Conservation (phyloP, 2,113 vertebrate species). For the Lutjanus erythropterus region DNA sequence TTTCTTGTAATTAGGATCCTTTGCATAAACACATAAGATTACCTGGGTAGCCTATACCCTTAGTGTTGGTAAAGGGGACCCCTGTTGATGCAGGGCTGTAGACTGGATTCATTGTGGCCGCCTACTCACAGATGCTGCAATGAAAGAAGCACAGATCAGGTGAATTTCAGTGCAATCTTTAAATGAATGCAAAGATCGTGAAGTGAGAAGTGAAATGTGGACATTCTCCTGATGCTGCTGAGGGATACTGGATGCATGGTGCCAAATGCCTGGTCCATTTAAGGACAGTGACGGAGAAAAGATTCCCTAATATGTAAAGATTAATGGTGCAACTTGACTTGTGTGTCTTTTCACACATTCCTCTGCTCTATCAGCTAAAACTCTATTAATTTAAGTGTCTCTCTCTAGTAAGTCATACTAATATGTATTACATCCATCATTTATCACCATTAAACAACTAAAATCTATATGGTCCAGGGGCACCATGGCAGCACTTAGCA, state of each 20-base stretch:
- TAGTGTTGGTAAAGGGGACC: slow-evolving; percentile 96
- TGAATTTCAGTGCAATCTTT: neutral
- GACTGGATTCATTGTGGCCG: slow-evolving; percentile 95
- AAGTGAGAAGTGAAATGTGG: neutral
- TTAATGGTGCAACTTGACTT: neutral
- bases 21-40: neutral
- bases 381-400: neutral
- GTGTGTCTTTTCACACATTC: neutral
- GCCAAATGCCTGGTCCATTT: neutral
- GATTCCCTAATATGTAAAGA: neutral
- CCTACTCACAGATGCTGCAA: slow-evolving; percentile 65
- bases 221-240: neutral
- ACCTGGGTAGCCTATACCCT: slow-evolving; percentile 98
- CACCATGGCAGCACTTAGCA: neutral
- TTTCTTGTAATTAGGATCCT: neutral
- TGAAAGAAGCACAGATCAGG: slow-evolving; percentile 1
- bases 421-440: neutral
- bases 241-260: too few species aligned
- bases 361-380: neutral
- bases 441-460: neutral
- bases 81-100: slow-evolving; percentile 98
- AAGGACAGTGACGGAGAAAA: neutral
- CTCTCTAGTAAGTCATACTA: neutral
- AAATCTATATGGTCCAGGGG: neutral
- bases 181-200: neutral